Percentiles rank a stretch among this genome's conserved stretches.
Evolutionary conservation across 2,888 invertebrate species (phyloP).

Genomic region (Stenchaetothrips biformis): DNA sequence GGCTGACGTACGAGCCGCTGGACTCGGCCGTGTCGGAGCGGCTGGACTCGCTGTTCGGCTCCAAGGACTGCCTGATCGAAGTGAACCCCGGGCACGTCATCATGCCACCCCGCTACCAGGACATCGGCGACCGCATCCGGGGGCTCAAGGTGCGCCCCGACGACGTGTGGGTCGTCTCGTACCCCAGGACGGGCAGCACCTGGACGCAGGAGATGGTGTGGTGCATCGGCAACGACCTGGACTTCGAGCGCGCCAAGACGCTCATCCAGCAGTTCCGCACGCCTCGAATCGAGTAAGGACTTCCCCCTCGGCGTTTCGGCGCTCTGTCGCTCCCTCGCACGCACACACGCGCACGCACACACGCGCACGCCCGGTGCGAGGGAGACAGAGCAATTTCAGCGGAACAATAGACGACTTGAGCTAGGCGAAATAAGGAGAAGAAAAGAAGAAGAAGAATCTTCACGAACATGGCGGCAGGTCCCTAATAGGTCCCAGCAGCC

Average conservation of each 20-base stretch:
- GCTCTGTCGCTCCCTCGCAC: too few species aligned
- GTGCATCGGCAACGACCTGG: conserved; percentile 74
- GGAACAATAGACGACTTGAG: too few species aligned
- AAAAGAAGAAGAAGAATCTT: too few species aligned
- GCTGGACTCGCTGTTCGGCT: conserved; percentile 63
- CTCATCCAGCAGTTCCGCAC: conserved; percentile 57
- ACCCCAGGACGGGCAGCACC: conserved; percentile 85
- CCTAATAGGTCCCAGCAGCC: too few species aligned
- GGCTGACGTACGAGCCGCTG: conserved; percentile 56
- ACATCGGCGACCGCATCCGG: conserved; percentile 63
- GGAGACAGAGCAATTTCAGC: not conserved
- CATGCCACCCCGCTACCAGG: conserved; percentile 63
- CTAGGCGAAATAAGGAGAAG: too few species aligned
- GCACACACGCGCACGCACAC: too few species aligned
- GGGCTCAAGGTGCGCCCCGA: conserved; percentile 66
- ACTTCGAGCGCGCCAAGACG: conserved; percentile 68
- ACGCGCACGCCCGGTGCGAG: not conserved
- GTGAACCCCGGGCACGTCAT: conserved; percentile 67
- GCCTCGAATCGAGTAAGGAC: conserved; percentile 64
- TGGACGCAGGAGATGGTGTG: conserved; percentile 94
- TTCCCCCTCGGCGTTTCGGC: too few species aligned
- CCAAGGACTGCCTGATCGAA: conserved; percentile 64
- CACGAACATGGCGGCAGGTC: too few species aligned
- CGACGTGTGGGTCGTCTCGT: conserved; percentile 83
- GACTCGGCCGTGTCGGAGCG: conserved; percentile 55